These are phyloP conservation scores for Plebejus melissa DNA, from an alignment of 2,888 invertebrate genomes.

Conservation along the genomic window DNA sequence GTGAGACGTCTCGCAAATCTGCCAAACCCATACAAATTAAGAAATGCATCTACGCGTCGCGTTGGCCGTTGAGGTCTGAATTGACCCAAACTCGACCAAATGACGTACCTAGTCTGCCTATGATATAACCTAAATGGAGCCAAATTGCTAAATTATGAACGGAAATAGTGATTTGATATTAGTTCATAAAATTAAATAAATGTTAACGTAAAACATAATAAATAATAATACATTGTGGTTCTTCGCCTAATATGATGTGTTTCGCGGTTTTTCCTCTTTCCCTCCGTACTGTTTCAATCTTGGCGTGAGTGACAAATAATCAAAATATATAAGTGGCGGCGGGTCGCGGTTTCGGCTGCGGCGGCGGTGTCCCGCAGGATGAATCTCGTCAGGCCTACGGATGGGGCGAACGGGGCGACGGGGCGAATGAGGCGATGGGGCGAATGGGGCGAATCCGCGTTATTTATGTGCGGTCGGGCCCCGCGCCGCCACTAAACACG, in stretches of 20 bases:
- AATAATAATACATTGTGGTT: background rate
- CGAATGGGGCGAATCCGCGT: conserved; percentile 39
- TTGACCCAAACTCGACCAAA: too few species aligned
- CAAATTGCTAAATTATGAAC: too few species aligned
- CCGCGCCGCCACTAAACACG: conserved; percentile 33
- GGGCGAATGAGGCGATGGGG: conserved; percentile 35
- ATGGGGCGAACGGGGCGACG: conserved; percentile 15
- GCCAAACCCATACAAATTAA: too few species aligned
- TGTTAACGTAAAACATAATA: too few species aligned
- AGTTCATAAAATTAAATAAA: too few species aligned
- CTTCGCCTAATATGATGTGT: background rate
- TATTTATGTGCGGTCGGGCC: conserved; percentile 46
- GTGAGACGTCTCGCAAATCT: too few species aligned
- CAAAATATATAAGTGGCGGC: conserved; percentile 23
- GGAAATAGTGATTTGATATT: too few species aligned
- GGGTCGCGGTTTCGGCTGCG: conserved; percentile 21
- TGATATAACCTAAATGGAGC: too few species aligned
- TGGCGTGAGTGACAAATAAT: conserved; percentile 22
- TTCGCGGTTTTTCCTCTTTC: background rate
- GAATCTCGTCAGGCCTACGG: conserved; percentile 26
- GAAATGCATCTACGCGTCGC: too few species aligned
- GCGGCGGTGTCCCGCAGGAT: conserved; percentile 16
- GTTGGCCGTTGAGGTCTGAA: too few species aligned
- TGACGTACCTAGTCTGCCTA: too few species aligned
- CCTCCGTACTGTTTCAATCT: conserved; percentile 2